Conservation (phyloP, 2,797 vertebrate genomes). For the Sebastes steindachneri region DNA sequence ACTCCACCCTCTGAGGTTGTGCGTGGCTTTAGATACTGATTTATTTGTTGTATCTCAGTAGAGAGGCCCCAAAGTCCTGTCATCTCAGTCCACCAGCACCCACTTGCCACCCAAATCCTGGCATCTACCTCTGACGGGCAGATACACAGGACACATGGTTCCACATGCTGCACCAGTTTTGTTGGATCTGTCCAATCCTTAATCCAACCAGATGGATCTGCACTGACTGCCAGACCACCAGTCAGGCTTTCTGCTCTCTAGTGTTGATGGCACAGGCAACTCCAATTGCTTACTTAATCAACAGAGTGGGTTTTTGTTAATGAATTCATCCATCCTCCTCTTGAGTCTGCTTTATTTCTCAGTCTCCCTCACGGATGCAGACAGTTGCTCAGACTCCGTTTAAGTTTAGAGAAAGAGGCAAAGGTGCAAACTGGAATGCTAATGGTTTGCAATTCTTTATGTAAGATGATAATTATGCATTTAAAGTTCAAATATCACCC, state of each 20-base stretch:
- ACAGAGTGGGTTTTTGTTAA: constrained; percentile 40
- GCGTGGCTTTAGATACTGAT: constrained; percentile 4
- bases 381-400: not conserved
- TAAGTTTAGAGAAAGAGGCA: not conserved
- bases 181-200: constrained; percentile 48
- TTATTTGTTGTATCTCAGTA: constrained; percentile 23
- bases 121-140: constrained; percentile 29
- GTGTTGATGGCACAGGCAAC: constrained; percentile 45
- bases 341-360: constrained; percentile 28
- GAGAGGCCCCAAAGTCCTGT: constrained; percentile 33
- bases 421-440: not conserved
- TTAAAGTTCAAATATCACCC: not conserved
- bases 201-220: constrained; percentile 61
- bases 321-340: constrained; percentile 55
- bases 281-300: constrained; percentile 44
- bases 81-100: constrained; percentile 40
- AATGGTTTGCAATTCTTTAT: not conserved
- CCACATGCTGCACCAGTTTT: constrained; percentile 33
- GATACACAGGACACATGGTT: constrained; percentile 46
- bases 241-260: constrained; percentile 23
- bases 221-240: constrained; percentile 54
- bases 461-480: not conserved
- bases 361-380: not conserved
- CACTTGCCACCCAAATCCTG: constrained; percentile 49
- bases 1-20: constrained; percentile 26